These are phyloP conservation scores for Bibio marci DNA, from an alignment of 2,888 invertebrate genomes.

Conservation along the genomic window DNA sequence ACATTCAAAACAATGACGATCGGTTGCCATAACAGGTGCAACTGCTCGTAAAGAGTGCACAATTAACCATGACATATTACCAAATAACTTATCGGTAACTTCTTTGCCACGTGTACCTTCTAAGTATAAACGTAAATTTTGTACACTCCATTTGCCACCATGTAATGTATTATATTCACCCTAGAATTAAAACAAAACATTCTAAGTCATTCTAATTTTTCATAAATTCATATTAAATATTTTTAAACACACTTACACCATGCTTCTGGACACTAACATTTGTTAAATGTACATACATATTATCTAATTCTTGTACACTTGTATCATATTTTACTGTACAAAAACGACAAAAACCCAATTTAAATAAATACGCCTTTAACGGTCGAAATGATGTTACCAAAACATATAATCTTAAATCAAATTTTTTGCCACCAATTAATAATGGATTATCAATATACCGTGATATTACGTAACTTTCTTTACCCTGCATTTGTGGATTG, in stretches of 20 bases:
- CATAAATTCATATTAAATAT: too few species aligned
- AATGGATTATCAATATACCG: slow-evolving; percentile 87
- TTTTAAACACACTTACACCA: slow-evolving; percentile 48
- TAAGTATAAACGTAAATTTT: slow-evolving; percentile 74
- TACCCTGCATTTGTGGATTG: slow-evolving; percentile 57
- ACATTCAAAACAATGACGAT: slow-evolving; percentile 58
- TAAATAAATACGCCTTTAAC: slow-evolving; percentile 81
- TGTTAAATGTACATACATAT: slow-evolving; percentile 88
- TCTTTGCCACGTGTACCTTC: slow-evolving; percentile 81
- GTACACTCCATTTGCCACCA: slow-evolving; percentile 87
- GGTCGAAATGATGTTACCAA: slow-evolving; percentile 87
- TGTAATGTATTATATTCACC: slow-evolving; percentile 87
- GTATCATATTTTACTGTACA: slow-evolving; percentile 92
- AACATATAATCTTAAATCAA: slow-evolving; percentile 82
- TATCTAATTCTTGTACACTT: slow-evolving; percentile 71
- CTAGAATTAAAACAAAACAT: slow-evolving; percentile 31
- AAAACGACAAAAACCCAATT: slow-evolving; percentile 86
- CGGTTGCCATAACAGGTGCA: slow-evolving; percentile 81
- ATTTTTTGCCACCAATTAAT: slow-evolving; percentile 89
- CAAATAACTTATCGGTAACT: slow-evolving; percentile 75
- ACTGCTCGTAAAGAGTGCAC: slow-evolving; percentile 88
- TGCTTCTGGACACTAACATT: slow-evolving; percentile 98
- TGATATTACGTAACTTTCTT: slow-evolving; percentile 92
- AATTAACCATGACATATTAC: slow-evolving; percentile 76
- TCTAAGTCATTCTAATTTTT: too few species aligned